Base-by-base conservation (phyloP, 92 coral and sea anemone species). In the Plumapathes pennacea region DNA sequence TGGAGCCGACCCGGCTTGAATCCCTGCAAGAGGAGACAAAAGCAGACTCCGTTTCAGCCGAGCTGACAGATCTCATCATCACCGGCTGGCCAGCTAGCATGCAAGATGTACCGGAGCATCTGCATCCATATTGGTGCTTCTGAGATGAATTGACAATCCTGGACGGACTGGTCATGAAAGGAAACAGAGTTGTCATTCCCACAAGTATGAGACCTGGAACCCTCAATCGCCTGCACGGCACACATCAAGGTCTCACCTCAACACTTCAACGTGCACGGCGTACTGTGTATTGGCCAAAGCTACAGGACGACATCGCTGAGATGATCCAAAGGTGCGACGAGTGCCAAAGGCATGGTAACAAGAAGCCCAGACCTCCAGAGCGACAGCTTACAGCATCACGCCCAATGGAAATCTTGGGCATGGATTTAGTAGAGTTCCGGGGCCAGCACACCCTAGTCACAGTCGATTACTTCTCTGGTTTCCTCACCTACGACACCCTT, bases 71-170 rank as follows among this genome's bases (percentile, higher is more conserved):
- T 23, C 64, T 69, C 39, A 62, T 69, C 64, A 43, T 70, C 38
- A 69, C 89, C 39, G 79, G 83, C n/a, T 82, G 89, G 83, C 83
- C 89, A 19, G 79, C 67, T 9, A 82, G 79, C 60, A 68, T 69
- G 56, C 62, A 65, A 56, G 74, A 65, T 27, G 10, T 56, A 24
- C 60, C 60, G 18, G 54, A 72, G 20, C 31, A 51, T 19, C 73
- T 66, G 6, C 69, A 41, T 30, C 71, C 71, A 10, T 69, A 78
- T 19, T 69, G 72, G 78, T 60, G 79, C 38, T 62, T 78, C 64
- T 67, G 57, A 0, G 74, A 71, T 36, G 80, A 78, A 63, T 33
- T 71, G 63, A 62, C 80, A 26, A 55, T 71, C 50, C 62, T 71
- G 27, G 80, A 70, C 15, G 69, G 74, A 14, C 62, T 70, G 27